Percentiles rank a stretch among this genome's conserved stretches.
Evolutionary conservation across 2,797 vertebrate genomes (phyloP).

Genomic region (Kryptolebias ocellatus): DNA sequence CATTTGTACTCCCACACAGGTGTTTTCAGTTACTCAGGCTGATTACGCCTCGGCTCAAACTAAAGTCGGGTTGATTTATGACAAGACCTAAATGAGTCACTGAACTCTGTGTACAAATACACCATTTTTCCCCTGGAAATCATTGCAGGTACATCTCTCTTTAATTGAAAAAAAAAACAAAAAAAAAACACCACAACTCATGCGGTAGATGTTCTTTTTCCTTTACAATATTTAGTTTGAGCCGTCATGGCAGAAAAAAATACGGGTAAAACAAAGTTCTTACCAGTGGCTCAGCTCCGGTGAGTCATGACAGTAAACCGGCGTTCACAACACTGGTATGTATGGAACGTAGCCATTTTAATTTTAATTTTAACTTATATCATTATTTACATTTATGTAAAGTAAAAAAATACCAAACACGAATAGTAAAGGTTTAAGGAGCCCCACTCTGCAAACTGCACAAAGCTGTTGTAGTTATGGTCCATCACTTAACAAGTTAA

Average conservation of each 20-base stretch:
- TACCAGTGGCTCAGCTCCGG: neutral
- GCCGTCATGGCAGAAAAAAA: neutral
- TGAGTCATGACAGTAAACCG: neutral
- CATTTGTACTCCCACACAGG: neutral
- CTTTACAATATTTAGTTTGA: neutral
- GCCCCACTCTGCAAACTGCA: neutral
- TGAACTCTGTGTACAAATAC: conserved; percentile 7
- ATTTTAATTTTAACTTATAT: neutral
- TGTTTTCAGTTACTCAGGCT: conserved; percentile 8
- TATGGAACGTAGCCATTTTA: neutral
- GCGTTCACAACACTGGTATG: neutral
- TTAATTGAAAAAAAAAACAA: no score
- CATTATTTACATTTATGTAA: no score
- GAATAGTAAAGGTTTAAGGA: neutral
- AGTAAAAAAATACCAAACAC: no score
- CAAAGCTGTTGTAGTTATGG: conserved; percentile 1
- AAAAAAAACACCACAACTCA: neutral
- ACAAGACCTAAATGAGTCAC: conserved; percentile 4
- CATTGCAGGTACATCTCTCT: neutral
- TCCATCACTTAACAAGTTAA: conserved; percentile 1
- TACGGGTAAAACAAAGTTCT: neutral
- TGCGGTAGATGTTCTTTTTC: neutral
- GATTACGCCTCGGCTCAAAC: conserved; percentile 1
- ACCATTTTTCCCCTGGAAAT: neutral
- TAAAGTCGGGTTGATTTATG: conserved; percentile 4